Evolutionary conservation across 2,888 invertebrate species (phyloP).

Genomic region (Torymus aiolomorphi): DNA sequence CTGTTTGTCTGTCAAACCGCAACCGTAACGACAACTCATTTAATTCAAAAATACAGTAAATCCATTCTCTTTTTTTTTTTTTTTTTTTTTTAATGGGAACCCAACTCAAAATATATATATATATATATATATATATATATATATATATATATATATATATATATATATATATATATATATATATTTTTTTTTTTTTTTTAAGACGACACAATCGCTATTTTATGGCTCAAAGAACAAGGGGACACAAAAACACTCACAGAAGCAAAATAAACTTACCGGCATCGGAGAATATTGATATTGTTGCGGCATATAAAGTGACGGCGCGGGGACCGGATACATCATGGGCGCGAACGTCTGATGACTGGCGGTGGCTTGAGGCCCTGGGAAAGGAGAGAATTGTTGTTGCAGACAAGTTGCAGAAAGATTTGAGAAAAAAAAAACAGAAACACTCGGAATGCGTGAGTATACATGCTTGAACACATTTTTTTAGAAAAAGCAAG

Average conservation of each 20-base stretch:
- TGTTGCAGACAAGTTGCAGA: constrained; percentile 44
- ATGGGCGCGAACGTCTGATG: constrained; percentile 74
- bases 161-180: too few species aligned
- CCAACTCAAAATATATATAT: constrained; percentile 40
- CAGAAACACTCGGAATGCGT: constrained; percentile 36
- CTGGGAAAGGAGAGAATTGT: constrained; percentile 60
- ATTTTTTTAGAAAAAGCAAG: constrained; percentile 21
- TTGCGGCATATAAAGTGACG: constrained; percentile 74
- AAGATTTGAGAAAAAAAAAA: constrained; percentile 39
- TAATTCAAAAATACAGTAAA: constrained; percentile 58
- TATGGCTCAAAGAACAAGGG: constrained; percentile 33
- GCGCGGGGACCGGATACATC: constrained; percentile 74
- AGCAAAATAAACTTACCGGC: constrained; percentile 69
- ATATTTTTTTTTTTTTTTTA: constrained; percentile 40
- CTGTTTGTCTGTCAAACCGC: constrained; percentile 75
- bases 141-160: too few species aligned
- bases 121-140: too few species aligned
- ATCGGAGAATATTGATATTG: constrained; percentile 75
- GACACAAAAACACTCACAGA: constrained; percentile 29
- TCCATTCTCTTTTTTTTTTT: constrained; percentile 49
- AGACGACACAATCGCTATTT: constrained; percentile 46
- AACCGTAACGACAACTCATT: constrained; percentile 68
- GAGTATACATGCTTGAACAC: constrained; percentile 43
- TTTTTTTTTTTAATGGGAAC: constrained; percentile 35
- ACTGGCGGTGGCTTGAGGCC: constrained; percentile 72